These are phyloP conservation scores for Euleptes europaea DNA, from an alignment of 2,113 vertebrate species.

Conservation along the genomic window DNA sequence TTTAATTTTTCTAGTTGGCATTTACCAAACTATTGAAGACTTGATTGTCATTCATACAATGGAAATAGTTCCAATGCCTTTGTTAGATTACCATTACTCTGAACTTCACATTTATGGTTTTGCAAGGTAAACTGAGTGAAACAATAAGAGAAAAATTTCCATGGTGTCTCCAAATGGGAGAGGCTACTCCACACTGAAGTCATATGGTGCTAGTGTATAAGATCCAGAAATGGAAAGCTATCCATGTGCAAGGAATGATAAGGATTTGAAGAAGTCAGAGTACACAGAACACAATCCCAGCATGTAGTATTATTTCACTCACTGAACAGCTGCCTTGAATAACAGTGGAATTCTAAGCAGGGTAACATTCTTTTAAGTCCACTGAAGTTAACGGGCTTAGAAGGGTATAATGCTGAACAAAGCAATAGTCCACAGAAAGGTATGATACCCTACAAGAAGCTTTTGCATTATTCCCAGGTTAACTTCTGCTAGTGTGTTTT, in stretches of 20 bases:
- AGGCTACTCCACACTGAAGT: background rate
- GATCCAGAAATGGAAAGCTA: background rate
- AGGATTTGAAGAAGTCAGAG: background rate
- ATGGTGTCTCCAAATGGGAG: background rate
- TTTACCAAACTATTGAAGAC: background rate
- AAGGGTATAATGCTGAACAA: background rate
- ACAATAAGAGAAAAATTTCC: background rate
- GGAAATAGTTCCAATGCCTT: background rate
- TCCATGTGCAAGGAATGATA: background rate
- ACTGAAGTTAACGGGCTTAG: no score
- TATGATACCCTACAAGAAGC: background rate
- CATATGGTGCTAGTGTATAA: background rate
- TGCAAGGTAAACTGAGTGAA: background rate
- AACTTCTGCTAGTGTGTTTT: no score
- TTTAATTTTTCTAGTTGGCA: background rate
- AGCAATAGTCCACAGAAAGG: background rate
- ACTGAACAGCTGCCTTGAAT: no score
- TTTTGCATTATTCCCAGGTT: background rate
- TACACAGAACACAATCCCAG: background rate
- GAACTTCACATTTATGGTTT: background rate
- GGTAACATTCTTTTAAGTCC: no score
- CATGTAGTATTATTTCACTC: background rate
- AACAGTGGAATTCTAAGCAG: no score
- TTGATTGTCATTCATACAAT: background rate
- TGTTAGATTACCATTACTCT: background rate